Base-by-base conservation (phyloP, 2,888 invertebrate genomes). In the Camponotus fellah region DNA sequence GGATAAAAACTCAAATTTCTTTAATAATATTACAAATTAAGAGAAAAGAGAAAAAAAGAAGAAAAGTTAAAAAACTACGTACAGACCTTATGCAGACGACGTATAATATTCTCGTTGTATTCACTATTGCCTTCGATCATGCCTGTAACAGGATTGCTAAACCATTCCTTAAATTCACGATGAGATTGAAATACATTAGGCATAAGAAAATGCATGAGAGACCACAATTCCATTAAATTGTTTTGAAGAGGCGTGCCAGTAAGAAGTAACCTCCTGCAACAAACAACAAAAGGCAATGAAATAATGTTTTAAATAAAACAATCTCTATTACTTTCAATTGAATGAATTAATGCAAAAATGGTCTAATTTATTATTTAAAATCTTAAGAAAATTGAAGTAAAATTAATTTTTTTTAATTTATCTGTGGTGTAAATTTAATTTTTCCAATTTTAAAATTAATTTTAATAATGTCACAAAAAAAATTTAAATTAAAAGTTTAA, bases 131-230 rank as follows among this genome's bases (percentile, higher is more conserved):
- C 98, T 95, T 99, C 99, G 87, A 99, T 98, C 98, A 99, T 99
- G 84, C 98, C 98, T 37, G 98, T 98, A 87, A 99, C 98, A 64
- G 99, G 99, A 95, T 98, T 98, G 83, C 98, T 98, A 96, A 99
- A 99, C 99, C 99, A 99, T 95, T 99, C 99, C 95, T 99, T 98
- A 95, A 98, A 99, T 95, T 99, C 99, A 77, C 98, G 96, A 95
- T 99, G 99, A 72, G 99, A 99, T 91, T 98, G 98, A 96, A 99
- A 99, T 90, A 99, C 98, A 95, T 98, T 97, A 64, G 99, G 99
- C 99, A 99, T 99, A 76, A 99, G 96, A 95, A 99, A 99, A 96
- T 99, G 99, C 99, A 99, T 98, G 86, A 99, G 95, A 34, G 99
- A 99, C 99, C 99, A 99, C 90, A 99, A 96, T 95, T 99, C 99